A percentile compares a stretch with the other conserved stretches of the same genome.
phyloP scores from a whole-genome alignment of 2,113 vertebrate species.

The Eurystomus gularis region DNA sequence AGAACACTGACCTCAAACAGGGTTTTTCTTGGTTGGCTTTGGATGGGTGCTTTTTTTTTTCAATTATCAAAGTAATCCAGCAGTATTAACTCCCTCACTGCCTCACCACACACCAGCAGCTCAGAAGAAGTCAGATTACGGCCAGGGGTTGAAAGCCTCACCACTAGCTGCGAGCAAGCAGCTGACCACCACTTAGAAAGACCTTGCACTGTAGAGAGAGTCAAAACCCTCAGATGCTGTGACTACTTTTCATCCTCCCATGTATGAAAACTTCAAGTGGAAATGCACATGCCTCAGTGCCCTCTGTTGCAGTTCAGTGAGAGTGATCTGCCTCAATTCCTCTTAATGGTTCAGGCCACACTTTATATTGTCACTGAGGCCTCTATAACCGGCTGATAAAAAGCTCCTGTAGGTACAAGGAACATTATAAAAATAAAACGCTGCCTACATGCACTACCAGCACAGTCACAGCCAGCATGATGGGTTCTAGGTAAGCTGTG shows the following conservation, averaged over 20 bases:
- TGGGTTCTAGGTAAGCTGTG: neutral
- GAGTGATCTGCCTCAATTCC: neutral
- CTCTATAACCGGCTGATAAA: neutral
- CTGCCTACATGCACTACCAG: neutral
- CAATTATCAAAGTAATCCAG: neutral
- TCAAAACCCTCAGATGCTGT: neutral
- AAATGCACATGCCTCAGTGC: neutral
- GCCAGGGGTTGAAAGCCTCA: neutral
- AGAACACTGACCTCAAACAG: neutral
- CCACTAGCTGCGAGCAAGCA: rapidly evolving
- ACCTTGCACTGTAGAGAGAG: neutral
- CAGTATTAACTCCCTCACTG: neutral
- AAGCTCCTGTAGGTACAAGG: neutral
- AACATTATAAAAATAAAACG: neutral
- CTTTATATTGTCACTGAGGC: neutral
- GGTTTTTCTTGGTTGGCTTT: neutral
- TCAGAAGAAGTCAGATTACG: neutral
- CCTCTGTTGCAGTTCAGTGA: neutral
- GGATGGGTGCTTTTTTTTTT: neutral
- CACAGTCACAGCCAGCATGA: neutral
- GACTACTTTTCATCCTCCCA: neutral
- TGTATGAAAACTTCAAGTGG: neutral
- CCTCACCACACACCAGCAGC: neutral
- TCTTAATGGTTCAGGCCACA: neutral
- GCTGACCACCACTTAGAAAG: neutral